Evolutionary conservation across 1,140 invertebrate genomes (phyloP), one percentile per base, ranked within the genome.

Genomic region (Chironomus tepperi): DNA sequence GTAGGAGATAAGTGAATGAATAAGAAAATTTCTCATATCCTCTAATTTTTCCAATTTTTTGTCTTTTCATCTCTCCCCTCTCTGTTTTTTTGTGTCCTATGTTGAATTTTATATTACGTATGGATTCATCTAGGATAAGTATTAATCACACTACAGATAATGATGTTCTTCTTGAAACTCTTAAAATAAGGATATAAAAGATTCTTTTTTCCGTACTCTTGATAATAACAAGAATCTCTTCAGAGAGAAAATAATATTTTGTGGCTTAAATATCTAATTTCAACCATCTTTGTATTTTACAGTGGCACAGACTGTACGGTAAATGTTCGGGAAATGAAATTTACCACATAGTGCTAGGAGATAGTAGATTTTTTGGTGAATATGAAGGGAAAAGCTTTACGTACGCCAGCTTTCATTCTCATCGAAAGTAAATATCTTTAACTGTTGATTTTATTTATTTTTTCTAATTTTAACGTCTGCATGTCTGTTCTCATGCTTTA

Each of bases 341-440:
- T 79, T 99, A 99, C 85, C 96, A 98, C 83, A 98, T 99, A 78
- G 88, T 92, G 74, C 88, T 98, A 34, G 93, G 93, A 12, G 96
- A 98, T 82, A 97, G 94, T 78, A 88, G 95, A 74, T 98, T 99
- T 85, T 99, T 99, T 79, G 95, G 96, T 3, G 97, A 98, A 84
- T 99, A 98, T 81, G 94, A 97, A 82, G 97, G 96, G 18, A 98
- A 98, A 85, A 97, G 95, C 83, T 99, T 99, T 84, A 98, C 96
- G 12, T 98, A 98, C 83, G 97, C 97, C 74, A 97, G 95, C 79
- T 99, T 98, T 83, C 96, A 99, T 85, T 97, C 96, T 74, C 97
- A 98, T 83, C 88, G 96, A 84, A 98, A 98, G 92, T 98, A 87
- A 87, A 90, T 83, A 77, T 10, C 24, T 34, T 5, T 34, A 34